A percentile compares a stretch with the other conserved stretches of the same genome.
These are phyloP conservation scores for Pyrgus malvae DNA, from an alignment of 2,888 invertebrate species.

Conservation along the genomic window DNA sequence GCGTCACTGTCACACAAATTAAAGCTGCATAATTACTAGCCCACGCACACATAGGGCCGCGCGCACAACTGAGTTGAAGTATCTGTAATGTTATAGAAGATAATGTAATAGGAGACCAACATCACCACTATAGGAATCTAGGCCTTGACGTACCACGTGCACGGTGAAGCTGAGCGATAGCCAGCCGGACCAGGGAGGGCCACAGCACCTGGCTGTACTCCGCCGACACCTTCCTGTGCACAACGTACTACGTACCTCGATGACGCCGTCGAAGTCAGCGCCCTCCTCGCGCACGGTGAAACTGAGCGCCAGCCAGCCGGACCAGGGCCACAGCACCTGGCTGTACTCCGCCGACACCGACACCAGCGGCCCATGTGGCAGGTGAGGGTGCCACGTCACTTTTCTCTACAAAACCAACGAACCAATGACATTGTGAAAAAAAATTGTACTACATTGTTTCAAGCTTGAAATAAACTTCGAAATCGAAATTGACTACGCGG, in stretches of 20 bases:
- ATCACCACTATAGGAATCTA: no score
- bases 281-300: slow-evolving; percentile 80
- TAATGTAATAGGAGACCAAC: no score
- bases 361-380: slow-evolving; percentile 89
- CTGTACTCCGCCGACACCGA: slow-evolving; percentile 90
- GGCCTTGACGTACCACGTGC: no score
- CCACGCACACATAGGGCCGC: no score
- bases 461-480: no score
- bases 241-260: slow-evolving; percentile 53
- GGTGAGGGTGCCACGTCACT: slow-evolving; percentile 93
- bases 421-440: no score
- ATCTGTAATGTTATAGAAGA: no score
- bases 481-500: no score
- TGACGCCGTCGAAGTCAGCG: slow-evolving; percentile 67
- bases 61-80: no score
- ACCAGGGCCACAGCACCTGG: slow-evolving; percentile 96
- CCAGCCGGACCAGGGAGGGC: slow-evolving; percentile 99
- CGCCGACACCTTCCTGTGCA: slow-evolving; percentile 82
- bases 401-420: not conserved
- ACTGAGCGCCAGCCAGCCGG: slow-evolving; percentile 94
- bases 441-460: no score
- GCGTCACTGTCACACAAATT: no score
- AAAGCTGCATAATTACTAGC: no score
- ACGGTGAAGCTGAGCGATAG: slow-evolving; percentile 87
- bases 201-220: slow-evolving; percentile 91